A percentile compares a stretch with the other conserved stretches of the same genome.
Evolutionary conservation across 1,140 invertebrate genomes (phyloP).

Genomic region (Sitodiplosis mosellana): DNA sequence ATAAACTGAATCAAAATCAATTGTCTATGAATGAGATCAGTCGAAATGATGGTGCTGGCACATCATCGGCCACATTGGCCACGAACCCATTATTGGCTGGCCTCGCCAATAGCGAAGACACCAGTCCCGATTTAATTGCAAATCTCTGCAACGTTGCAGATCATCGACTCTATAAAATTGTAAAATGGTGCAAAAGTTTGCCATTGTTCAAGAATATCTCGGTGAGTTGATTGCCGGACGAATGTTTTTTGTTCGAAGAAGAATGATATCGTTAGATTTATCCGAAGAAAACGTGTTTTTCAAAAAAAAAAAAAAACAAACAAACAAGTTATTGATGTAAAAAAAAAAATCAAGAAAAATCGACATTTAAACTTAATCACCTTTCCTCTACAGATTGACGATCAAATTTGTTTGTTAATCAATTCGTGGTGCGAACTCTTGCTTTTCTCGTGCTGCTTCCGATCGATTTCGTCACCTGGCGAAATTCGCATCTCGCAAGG

Average conservation of each 20-base stretch:
- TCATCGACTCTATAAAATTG: slow-evolving; percentile 89
- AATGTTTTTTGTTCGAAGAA: neutral
- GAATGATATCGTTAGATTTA: no score
- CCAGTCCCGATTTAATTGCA: slow-evolving; percentile 66
- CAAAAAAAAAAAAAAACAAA: no score
- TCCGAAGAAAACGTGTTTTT: no score
- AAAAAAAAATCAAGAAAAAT: neutral
- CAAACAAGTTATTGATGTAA: no score
- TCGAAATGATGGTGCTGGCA: neutral
- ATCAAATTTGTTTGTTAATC: slow-evolving; percentile 89
- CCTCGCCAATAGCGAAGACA: slow-evolving; percentile 39
- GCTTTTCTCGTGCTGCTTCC: slow-evolving; percentile 80
- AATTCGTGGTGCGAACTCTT: slow-evolving; percentile 95
- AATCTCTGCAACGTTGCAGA: slow-evolving; percentile 88
- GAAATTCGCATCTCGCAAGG: slow-evolving; percentile 65
- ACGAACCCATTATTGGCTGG: slow-evolving; percentile 39
- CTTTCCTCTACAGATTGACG: slow-evolving; percentile 56
- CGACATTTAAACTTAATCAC: slow-evolving; percentile 3
- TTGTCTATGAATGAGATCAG: neutral
- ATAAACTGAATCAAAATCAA: slow-evolving; percentile 21
- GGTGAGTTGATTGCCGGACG: slow-evolving; percentile 29
- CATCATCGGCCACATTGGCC: slow-evolving; percentile 8
- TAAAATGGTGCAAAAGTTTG: slow-evolving; percentile 95
- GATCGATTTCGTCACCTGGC: slow-evolving; percentile 68
- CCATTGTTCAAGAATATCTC: slow-evolving; percentile 93